Base-by-base conservation (phyloP, 1,140 invertebrate genomes). In the Drosophila orosa region DNA sequence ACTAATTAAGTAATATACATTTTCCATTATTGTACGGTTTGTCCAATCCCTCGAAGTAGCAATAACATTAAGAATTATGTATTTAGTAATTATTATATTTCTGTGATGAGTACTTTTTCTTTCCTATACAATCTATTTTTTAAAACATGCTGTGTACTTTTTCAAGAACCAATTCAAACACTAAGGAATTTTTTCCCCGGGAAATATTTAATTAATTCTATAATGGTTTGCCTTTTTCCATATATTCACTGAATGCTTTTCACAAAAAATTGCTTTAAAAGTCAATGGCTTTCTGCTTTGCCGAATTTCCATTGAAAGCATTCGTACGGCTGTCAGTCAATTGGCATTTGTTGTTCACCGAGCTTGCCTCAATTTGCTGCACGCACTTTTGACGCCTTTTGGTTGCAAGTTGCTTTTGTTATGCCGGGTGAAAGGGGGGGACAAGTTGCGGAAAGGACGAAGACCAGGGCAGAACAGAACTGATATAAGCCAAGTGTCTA, bases 401-500 rank as follows among this genome's bases (percentile, higher is more conserved):
- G 35, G 45, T 50, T 72, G 68, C 68, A 72, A 39, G 42, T 35
- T 54, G 48, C 40, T 22, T 13, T 37, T 68, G 62, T 45, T 55
- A 35, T 19, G 47, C 47, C 7, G 22, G 15, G 25, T 24, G 54
- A 31, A 44, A 13, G 27, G 39, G 39, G 2, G 4, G 10, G 24
- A 40, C 37, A 58, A 13, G 27, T 15, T 35, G 50, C 50, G 35
- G 22, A 29, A 54, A 24, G 17, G 29, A 27, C 9, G n/a, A 56
- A 39, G 39, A 66, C 63, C 50, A 19, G n/a, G 31, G 24, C 27
- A 58, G 42, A 63, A 27, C 54, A 27, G 42, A 25, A 57, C 55
- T 79, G 76, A 68, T 72, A 77, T 79, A 83, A 89, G 75, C 76
- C 74, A 73, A 89, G 80, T 89, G 86, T 84, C 84, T 83, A 71